phyloP scores from a whole-genome alignment of 64 coral and sea anemone genomes.

The Cladopsammia gracilis region DNA sequence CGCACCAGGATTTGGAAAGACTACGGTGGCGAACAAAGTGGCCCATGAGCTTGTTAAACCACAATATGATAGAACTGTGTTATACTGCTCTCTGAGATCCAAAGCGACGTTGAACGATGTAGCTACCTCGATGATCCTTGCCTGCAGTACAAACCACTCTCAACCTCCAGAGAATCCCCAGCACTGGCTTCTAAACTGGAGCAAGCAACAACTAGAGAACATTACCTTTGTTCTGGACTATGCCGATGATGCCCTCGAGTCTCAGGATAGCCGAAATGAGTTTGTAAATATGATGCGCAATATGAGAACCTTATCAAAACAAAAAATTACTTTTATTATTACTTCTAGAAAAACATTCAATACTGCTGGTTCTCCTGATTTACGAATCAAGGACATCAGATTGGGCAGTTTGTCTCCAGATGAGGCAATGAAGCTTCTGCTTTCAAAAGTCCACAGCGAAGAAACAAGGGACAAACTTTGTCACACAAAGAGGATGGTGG shows the following conservation, averaged over 20 bases:
- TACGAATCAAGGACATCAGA: not conserved
- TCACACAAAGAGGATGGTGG: conserved; percentile 5
- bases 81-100: conserved; percentile 26
- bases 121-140: conserved; percentile 18
- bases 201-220: conserved; percentile 7
- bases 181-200: conserved; percentile 62
- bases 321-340: conserved; percentile 46
- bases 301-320: conserved; percentile 47
- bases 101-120: conserved; percentile 35
- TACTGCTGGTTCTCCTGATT: not conserved
- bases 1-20: conserved; percentile 78
- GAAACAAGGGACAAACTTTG: not conserved
- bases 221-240: conserved; percentile 61
- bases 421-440: not conserved
- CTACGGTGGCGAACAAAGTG: conserved; percentile 61
- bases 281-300: conserved; percentile 49
- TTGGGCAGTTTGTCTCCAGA: not conserved
- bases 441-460: not conserved
- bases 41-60: conserved; percentile 34
- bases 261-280: not conserved
- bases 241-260: conserved; percentile 45
- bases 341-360: conserved; percentile 41
- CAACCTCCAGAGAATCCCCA: conserved; percentile 33
- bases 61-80: not conserved
- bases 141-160: conserved; percentile 41